phyloP scores from a whole-genome alignment of 1,140 invertebrate species.

The Diorhabda sublineata region DNA sequence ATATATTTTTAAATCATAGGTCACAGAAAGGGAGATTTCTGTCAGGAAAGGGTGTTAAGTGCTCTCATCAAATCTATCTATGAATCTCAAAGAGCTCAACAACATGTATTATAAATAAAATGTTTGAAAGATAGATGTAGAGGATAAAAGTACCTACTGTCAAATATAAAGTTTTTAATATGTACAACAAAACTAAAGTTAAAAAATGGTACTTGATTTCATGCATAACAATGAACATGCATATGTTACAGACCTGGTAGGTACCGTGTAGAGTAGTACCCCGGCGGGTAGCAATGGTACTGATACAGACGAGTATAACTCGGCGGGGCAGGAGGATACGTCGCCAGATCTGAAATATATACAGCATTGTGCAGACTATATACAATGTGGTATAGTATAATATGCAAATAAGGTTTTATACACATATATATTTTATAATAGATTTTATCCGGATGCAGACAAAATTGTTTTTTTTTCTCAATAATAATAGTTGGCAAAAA shows the following conservation, averaged over 20 bases:
- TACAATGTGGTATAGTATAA: constrained; percentile 22
- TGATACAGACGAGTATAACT: constrained; percentile 54
- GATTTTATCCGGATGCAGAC: neutral
- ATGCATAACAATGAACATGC: constrained; percentile 30
- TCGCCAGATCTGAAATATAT: constrained; percentile 49
- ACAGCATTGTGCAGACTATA: constrained; percentile 35
- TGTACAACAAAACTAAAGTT: too few species aligned
- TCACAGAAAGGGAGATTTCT: too few species aligned
- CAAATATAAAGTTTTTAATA: too few species aligned
- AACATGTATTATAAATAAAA: too few species aligned
- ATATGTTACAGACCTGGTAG: constrained; percentile 40
- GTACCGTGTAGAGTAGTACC: constrained; percentile 41
- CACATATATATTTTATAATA: neutral
- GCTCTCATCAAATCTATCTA: too few species aligned
- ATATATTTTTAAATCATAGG: too few species aligned
- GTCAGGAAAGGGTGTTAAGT: too few species aligned
- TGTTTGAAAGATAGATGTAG: too few species aligned
- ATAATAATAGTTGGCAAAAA: neutral
- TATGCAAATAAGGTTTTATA: neutral
- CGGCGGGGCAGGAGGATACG: constrained; percentile 50
- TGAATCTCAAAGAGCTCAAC: too few species aligned
- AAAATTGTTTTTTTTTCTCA: neutral
- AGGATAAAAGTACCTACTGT: too few species aligned
- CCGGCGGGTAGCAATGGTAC: constrained; percentile 50
- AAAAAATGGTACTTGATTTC: neutral